Evolutionary conservation across 2,888 invertebrate genomes (phyloP).

Genomic region (Dysmachus trigonus): DNA sequence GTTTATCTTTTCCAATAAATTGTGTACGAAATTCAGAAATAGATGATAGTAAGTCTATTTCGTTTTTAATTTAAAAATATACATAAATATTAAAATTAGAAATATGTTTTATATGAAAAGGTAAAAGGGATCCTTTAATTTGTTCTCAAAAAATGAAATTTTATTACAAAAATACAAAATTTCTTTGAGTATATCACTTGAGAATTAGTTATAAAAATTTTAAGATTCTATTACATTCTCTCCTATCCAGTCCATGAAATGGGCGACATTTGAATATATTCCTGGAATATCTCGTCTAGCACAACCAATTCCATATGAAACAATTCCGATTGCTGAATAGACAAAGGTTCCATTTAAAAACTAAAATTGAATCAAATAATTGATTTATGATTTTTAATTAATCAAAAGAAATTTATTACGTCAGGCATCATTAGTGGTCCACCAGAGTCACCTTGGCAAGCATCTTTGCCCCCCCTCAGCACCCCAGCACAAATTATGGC

Average conservation of each 20-base stretch:
- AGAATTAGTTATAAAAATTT: not conserved
- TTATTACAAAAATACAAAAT: not conserved
- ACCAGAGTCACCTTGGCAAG: conserved; percentile 63
- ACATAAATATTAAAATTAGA: no score
- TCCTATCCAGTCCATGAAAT: conserved; percentile 72
- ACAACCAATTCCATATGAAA: conserved; percentile 74
- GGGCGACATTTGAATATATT: conserved; percentile 71
- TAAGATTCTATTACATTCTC: conserved; percentile 54
- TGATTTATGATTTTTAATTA: not conserved
- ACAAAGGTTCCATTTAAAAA: conserved; percentile 51
- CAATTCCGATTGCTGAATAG: conserved; percentile 70
- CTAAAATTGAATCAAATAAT: not conserved
- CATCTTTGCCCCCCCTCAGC: conserved; percentile 60
- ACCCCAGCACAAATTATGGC: conserved; percentile 60
- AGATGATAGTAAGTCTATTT: no score
- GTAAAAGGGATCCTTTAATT: not conserved
- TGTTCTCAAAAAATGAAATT: not conserved
- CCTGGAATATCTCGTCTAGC: conserved; percentile 72
- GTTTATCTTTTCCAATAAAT: no score
- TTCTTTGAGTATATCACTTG: not conserved
- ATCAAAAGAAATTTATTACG: conserved; percentile 44
- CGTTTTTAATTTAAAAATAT: no score
- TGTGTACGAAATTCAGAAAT: no score
- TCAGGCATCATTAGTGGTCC: conserved; percentile 63
- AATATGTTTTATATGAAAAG: no score